Percentiles rank a stretch among this genome's conserved stretches.
Evolutionary conservation across 2,888 invertebrate genomes (phyloP).

Genomic region (Malachius bipustulatus): DNA sequence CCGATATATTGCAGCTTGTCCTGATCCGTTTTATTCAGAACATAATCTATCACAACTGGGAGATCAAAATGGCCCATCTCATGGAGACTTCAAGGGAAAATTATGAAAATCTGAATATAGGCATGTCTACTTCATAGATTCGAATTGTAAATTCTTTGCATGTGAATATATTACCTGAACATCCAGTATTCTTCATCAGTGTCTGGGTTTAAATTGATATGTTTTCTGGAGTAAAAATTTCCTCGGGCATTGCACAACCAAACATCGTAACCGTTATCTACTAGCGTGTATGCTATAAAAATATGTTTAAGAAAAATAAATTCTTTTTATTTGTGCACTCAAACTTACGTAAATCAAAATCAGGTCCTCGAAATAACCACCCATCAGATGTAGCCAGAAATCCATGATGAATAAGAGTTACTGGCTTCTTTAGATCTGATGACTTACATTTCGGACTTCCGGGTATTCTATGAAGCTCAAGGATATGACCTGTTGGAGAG

Average conservation of each 20-base stretch:
- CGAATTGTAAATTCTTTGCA: not conserved
- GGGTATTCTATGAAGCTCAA: slow-evolving; percentile 45
- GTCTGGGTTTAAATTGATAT: slow-evolving; percentile 35
- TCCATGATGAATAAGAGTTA: slow-evolving; percentile 43
- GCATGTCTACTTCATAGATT: no score
- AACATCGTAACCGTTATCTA: slow-evolving; percentile 39
- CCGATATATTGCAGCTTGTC: slow-evolving; percentile 46
- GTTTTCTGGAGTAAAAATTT: slow-evolving; percentile 44
- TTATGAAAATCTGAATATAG: not conserved
- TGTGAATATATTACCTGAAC: slow-evolving; percentile 39
- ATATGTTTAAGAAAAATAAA: not conserved
- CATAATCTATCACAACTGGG: slow-evolving; percentile 48
- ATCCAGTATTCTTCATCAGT: slow-evolving; percentile 43
- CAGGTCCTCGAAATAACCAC: slow-evolving; percentile 43
- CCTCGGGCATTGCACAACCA: slow-evolving; percentile 53
- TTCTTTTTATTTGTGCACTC: no score
- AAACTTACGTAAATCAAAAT: slow-evolving; percentile 39
- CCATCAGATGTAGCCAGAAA: slow-evolving; percentile 41
- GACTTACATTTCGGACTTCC: slow-evolving; percentile 20
- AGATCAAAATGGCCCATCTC: slow-evolving; percentile 52
- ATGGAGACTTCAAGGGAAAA: slow-evolving; percentile 41
- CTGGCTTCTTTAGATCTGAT: slow-evolving; percentile 22
- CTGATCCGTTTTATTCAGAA: slow-evolving; percentile 39
- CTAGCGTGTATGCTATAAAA: slow-evolving; percentile 34
- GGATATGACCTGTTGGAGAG: slow-evolving; percentile 45